These are phyloP conservation scores for Alligator sinensis DNA, from an alignment of 2,113 vertebrate species.

Conservation along the genomic window DNA sequence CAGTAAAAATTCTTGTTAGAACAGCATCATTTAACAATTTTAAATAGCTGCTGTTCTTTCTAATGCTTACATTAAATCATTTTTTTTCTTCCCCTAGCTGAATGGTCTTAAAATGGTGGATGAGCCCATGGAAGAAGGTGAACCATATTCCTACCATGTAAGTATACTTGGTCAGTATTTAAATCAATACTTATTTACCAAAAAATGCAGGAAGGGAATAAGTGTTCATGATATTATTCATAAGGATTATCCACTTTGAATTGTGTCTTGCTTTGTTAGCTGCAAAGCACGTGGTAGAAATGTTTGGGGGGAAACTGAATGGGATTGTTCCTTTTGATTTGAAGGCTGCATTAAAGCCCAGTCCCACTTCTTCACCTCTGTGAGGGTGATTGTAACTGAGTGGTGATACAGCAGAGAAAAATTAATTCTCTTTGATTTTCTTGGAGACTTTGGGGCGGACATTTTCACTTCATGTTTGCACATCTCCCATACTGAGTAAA, in stretches of 20 bases:
- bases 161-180: slow-evolving; percentile 72
- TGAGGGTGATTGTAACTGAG: neutral
- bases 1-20: neutral
- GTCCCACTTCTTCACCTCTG: neutral
- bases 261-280: neutral
- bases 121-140: slow-evolving; percentile 96
- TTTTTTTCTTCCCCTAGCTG: slow-evolving; percentile 77
- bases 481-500: neutral
- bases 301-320: neutral
- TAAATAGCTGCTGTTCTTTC: slow-evolving; percentile 1
- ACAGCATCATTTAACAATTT: neutral
- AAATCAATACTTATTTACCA: no score
- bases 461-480: neutral
- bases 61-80: neutral
- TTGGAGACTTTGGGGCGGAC: neutral
- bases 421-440: neutral
- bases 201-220: no score
- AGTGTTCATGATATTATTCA: neutral
- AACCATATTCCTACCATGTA: slow-evolving; percentile 90
- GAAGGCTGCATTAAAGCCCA: neutral
- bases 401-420: neutral
- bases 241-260: neutral
- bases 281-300: neutral
- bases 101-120: slow-evolving; percentile 96
- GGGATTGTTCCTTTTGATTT: neutral